Evolutionary conservation across 2,888 invertebrate genomes (phyloP).

Genomic region (Heliconius aoede): DNA sequence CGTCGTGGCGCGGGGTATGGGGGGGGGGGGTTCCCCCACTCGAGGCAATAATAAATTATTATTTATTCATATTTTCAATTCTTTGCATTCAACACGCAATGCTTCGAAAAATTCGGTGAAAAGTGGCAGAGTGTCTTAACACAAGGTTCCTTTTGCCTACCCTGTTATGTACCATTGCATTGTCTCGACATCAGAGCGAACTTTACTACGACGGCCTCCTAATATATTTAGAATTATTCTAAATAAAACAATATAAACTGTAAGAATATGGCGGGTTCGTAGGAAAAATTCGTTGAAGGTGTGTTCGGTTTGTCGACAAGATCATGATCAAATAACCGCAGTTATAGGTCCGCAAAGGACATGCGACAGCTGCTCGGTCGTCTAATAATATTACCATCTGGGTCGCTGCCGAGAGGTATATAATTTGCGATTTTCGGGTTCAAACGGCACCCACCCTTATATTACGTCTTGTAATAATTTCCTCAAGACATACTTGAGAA

Average conservation of each 20-base stretch:
- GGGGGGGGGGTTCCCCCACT: too few species aligned
- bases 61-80: background rate
- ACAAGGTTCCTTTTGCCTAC: background rate
- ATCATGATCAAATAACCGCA: slow-evolving; percentile 63
- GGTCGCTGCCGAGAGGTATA: slow-evolving; percentile 7
- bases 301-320: slow-evolving; percentile 54
- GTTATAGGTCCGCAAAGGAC: slow-evolving; percentile 68
- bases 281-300: background rate
- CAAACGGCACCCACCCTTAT: background rate
- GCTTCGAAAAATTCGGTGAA: background rate
- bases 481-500: background rate
- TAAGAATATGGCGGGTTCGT: background rate
- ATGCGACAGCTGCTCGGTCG: slow-evolving; percentile 54
- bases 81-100: background rate
- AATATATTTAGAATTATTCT: background rate
- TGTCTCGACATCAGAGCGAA: too few species aligned
- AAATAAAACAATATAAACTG: background rate
- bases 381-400: slow-evolving; percentile 49
- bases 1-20: too few species aligned
- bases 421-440: slow-evolving; percentile 12
- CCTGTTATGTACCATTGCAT: background rate
- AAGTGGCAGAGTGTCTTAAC: background rate
- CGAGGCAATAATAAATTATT: background rate
- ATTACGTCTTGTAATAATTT: background rate
- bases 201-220: too few species aligned